Conservation (phyloP, 2,113 vertebrate genomes). For the Uropsilus gracilis region DNA sequence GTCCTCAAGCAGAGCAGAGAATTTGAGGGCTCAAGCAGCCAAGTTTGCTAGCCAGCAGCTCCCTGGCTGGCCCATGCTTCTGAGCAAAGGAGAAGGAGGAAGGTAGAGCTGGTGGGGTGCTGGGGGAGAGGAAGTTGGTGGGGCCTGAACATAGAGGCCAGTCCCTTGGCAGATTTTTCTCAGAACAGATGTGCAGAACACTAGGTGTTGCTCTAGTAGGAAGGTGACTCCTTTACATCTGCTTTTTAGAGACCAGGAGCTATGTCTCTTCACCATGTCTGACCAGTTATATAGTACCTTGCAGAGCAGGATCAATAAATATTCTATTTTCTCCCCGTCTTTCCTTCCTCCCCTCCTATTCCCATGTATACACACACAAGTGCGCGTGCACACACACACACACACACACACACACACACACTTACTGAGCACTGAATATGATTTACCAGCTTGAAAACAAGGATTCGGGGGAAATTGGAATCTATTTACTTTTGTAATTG, state of each 20-base stretch:
- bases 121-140: not conserved
- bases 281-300: not conserved
- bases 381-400: not conserved
- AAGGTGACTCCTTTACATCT: not conserved
- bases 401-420: not conserved
- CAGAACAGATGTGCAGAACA: not conserved
- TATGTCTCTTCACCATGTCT: not conserved
- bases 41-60: not conserved
- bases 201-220: not conserved
- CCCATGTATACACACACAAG: not conserved
- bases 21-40: not conserved
- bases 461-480: not conserved
- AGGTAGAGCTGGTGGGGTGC: not conserved
- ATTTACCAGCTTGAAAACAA: conserved; percentile 41
- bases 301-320: not conserved
- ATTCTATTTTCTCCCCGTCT: not conserved
- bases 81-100: not conserved
- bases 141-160: not conserved
- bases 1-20: not conserved
- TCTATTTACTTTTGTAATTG: not conserved
- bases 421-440: not conserved
- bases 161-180: not conserved
- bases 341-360: not conserved
- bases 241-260: no score
- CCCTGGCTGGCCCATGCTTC: no score